Evolutionary conservation across 2,113 vertebrate species (phyloP).

Genomic region (Numida meleagris): DNA sequence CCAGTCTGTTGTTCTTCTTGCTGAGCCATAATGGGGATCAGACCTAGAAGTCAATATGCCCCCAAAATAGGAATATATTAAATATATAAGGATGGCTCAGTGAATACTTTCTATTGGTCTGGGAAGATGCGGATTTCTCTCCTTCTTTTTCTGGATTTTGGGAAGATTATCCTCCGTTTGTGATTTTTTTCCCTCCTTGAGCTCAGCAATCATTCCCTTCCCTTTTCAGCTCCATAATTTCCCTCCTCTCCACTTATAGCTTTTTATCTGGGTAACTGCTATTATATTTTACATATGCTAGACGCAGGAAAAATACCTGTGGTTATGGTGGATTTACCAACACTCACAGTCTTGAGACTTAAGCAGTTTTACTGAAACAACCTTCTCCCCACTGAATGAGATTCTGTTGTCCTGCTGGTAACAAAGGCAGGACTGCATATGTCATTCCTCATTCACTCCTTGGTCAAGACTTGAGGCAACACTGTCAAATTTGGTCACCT

Average conservation of each 20-base stretch:
- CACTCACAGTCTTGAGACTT: neutral
- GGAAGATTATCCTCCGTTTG: neutral
- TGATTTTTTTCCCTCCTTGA: neutral
- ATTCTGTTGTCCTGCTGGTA: neutral
- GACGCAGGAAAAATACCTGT: neutral
- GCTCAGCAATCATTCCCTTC: neutral
- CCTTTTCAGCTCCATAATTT: neutral
- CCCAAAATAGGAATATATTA: neutral
- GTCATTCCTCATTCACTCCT: neutral
- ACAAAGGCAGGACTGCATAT: neutral
- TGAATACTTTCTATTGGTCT: neutral
- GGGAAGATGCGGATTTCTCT: neutral
- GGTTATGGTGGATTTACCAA: neutral
- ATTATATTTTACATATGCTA: neutral
- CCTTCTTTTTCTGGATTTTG: neutral
- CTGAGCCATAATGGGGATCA: neutral
- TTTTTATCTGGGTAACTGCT: neutral
- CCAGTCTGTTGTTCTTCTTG: neutral
- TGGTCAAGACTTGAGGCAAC: neutral
- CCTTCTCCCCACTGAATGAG: neutral
- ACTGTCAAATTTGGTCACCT: neutral
- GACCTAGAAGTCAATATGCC: slow-evolving; percentile 37
- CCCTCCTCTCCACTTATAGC: neutral
- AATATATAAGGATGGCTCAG: neutral
- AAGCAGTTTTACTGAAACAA: neutral